Conservation (phyloP, 2,888 invertebrate genomes). For the Phortica okadai region DNA sequence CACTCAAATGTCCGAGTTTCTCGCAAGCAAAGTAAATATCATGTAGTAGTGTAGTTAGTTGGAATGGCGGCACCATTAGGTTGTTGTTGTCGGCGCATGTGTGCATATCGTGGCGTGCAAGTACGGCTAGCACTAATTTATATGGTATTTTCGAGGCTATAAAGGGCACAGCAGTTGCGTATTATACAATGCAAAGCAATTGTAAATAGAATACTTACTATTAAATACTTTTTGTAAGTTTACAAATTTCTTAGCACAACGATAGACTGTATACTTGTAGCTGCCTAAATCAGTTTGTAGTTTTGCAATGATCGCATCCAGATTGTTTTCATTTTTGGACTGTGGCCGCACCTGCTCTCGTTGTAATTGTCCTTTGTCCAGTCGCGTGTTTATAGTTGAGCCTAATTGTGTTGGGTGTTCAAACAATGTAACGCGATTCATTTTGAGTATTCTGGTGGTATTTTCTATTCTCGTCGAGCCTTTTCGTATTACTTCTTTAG, state of each 20-base stretch:
- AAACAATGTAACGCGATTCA: conserved; percentile 30
- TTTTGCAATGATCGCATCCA: conserved; percentile 64
- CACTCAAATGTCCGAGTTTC: conserved; percentile 71
- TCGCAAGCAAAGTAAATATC: conserved; percentile 75
- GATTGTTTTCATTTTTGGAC: conserved; percentile 20
- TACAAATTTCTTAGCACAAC: conserved; percentile 73
- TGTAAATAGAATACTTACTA: conserved; percentile 61
- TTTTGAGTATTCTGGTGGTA: no score
- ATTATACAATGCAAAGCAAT: background rate
- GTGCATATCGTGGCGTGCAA: conserved; percentile 72
- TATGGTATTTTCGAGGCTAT: conserved; percentile 73
- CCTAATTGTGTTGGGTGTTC: conserved; percentile 31
- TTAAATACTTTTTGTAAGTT: conserved; percentile 71
- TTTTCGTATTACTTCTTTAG: no score
- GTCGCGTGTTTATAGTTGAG: background rate
- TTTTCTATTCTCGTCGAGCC: no score
- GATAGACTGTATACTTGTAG: conserved; percentile 75
- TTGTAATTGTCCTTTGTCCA: conserved; percentile 24
- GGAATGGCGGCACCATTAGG: conserved; percentile 72
- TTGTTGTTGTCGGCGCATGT: conserved; percentile 52
- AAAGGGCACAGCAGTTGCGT: conserved; percentile 27
- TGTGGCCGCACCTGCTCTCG: conserved; percentile 17
- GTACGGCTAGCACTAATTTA: conserved; percentile 71
- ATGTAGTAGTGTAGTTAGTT: conserved; percentile 73
- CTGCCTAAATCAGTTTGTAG: conserved; percentile 66